A percentile compares a stretch with the other conserved stretches of the same genome.
These are phyloP conservation scores for Pheosia tremula DNA, from an alignment of 2,888 invertebrate genomes.

Conservation along the genomic window DNA sequence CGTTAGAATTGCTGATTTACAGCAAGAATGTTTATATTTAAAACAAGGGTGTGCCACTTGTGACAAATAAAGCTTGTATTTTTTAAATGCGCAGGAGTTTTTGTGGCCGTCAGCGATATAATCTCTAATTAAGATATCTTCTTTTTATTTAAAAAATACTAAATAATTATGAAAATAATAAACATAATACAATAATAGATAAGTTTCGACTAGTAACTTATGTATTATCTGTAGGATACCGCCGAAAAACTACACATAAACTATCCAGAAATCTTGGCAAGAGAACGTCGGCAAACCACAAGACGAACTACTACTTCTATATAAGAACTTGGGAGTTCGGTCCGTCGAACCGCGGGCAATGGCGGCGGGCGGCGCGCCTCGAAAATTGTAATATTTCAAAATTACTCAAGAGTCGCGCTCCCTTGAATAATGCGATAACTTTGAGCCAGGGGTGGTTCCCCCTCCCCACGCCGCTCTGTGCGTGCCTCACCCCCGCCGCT, in stretches of 20 bases:
- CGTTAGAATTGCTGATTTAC: constrained; percentile 6
- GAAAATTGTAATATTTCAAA: constrained; percentile 85
- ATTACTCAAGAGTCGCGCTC: constrained; percentile 84
- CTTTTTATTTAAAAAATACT: too few relatives aligned
- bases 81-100: too few relatives aligned
- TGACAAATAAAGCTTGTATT: background rate
- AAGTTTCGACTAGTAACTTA: too few relatives aligned
- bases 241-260: too few relatives aligned
- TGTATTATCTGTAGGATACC: too few relatives aligned
- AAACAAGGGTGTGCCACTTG: background rate
- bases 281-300: constrained; percentile 4
- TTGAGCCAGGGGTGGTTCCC: constrained; percentile 63
- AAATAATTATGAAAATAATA: too few relatives aligned
- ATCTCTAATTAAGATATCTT: too few relatives aligned
- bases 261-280: background rate
- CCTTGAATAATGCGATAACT: constrained; percentile 83
- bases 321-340: constrained; percentile 53
- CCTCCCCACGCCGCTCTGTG: constrained; percentile 57
- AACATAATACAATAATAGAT: too few relatives aligned
- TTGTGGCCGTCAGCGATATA: too few relatives aligned
- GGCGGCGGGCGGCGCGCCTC: constrained; percentile 63
- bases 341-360: constrained; percentile 55
- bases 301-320: constrained; percentile 31
- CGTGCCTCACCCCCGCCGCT: constrained; percentile 72
- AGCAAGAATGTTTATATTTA: constrained; percentile 2